Conservation (phyloP, 2,888 invertebrate genomes). For the Dione vanillae region DNA sequence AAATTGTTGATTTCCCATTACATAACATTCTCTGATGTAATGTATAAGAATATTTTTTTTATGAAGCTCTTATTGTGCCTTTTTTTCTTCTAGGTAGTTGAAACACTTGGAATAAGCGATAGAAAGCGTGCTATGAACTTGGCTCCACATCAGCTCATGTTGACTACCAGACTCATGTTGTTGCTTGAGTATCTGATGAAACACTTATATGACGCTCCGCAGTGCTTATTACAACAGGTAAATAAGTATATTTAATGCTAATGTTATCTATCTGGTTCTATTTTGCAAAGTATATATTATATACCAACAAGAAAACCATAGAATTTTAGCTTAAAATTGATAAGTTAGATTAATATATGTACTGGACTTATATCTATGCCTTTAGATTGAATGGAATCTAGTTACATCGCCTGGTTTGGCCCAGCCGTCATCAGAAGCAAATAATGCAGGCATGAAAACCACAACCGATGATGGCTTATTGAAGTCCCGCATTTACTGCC, state of each 20-base stretch:
- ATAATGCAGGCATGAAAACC: conserved; percentile 59
- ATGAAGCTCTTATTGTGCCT: neutral
- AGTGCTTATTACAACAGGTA: conserved; percentile 93
- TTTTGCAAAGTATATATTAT: too few species aligned
- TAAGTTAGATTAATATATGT: neutral
- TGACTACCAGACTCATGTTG: conserved; percentile 92
- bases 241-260: neutral
- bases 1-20: too few species aligned
- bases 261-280: too few species aligned
- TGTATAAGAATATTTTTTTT: neutral
- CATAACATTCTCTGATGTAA: too few species aligned
- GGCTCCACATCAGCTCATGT: conserved; percentile 88
- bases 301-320: too few species aligned
- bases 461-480: conserved; percentile 63
- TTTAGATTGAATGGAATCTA: conserved; percentile 80
- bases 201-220: conserved; percentile 96
- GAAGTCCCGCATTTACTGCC: conserved; percentile 77
- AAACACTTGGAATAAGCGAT: conserved; percentile 73
- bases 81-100: conserved; percentile 68
- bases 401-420: conserved; percentile 77
- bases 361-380: neutral
- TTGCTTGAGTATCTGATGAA: conserved; percentile 97
- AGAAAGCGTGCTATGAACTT: conserved; percentile 68
- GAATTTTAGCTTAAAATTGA: too few species aligned
- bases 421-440: conserved; percentile 65